Conservation (phyloP, 2,113 vertebrate species). For the Plotosus lineatus region DNA sequence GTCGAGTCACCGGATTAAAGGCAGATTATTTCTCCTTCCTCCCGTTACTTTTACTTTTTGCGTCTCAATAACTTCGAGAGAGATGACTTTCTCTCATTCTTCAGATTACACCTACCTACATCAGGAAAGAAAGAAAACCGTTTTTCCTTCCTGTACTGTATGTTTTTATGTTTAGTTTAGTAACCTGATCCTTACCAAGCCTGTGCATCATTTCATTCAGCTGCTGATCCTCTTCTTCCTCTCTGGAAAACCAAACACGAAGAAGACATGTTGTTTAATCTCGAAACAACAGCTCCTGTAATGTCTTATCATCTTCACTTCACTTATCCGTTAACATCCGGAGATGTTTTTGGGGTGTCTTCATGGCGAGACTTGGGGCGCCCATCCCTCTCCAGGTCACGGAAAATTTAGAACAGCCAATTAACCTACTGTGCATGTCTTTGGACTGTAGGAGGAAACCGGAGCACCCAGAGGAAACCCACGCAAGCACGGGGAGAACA, state of each 20-base stretch:
- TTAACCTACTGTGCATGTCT: too few species aligned
- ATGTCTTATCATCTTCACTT: too few species aligned
- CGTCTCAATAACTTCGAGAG: slow-evolving; percentile 73
- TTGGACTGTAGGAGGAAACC: too few species aligned
- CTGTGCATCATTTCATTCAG: slow-evolving; percentile 87
- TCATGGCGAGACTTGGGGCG: too few species aligned
- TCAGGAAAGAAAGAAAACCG: neutral
- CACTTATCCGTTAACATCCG: too few species aligned
- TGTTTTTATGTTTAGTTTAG: neutral
- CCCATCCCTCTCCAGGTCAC: too few species aligned
- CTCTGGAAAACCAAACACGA: slow-evolving; percentile 69
- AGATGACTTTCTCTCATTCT: slow-evolving; percentile 70
- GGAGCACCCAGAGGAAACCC: too few species aligned
- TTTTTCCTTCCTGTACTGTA: neutral
- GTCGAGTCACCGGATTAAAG: neutral
- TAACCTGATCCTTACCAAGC: slow-evolving; percentile 72
- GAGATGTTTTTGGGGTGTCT: too few species aligned
- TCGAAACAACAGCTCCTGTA: neutral
- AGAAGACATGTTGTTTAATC: neutral
- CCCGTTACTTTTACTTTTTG: slow-evolving; percentile 66
- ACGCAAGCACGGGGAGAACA: too few species aligned
- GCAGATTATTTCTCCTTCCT: neutral
- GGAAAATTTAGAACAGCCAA: too few species aligned
- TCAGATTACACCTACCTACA: slow-evolving; percentile 67
- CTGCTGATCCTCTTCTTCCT: slow-evolving; percentile 88